phyloP scores from a whole-genome alignment of 1,140 invertebrate species.

The Hyphantria cunea region DNA sequence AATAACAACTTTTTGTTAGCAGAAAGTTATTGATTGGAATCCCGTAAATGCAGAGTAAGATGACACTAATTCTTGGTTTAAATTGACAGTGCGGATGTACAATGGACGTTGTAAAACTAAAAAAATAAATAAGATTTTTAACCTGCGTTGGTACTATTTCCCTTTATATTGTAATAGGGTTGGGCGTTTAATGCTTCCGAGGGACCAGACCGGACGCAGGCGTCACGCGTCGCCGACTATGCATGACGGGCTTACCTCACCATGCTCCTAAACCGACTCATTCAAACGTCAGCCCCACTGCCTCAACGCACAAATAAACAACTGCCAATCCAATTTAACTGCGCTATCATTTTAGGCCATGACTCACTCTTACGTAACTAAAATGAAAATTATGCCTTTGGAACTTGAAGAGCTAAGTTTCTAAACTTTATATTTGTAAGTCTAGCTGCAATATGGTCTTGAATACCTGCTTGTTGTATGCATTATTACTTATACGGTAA shows the following conservation, averaged over 20 bases:
- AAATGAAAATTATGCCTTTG: slow-evolving; percentile 46
- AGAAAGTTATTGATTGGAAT: too few species aligned
- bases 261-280: slow-evolving; percentile 41
- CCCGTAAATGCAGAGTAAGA: too few species aligned
- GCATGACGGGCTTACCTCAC: slow-evolving; percentile 70
- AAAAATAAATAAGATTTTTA: not conserved
- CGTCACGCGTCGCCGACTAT: slow-evolving; percentile 65
- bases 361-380: slow-evolving; percentile 51
- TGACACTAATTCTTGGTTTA: too few species aligned
- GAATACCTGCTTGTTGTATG: too few species aligned
- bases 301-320: slow-evolving; percentile 5
- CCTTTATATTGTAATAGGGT: slow-evolving; percentile 33
- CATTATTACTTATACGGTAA: too few species aligned
- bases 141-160: slow-evolving; percentile 23
- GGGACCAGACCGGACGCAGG: slow-evolving; percentile 57
- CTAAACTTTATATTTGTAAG: not conserved
- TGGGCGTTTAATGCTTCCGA: slow-evolving; percentile 57
- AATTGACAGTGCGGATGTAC: too few species aligned
- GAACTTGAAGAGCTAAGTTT: not conserved
- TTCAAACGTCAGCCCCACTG: slow-evolving; percentile 34
- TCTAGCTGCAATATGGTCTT: too few species aligned
- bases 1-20: too few species aligned
- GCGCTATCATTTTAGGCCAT: slow-evolving; percentile 37
- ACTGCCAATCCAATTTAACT: slow-evolving; percentile 19
- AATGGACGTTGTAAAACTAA: too few species aligned